Evolutionary conservation across 2,113 vertebrate genomes (phyloP).

Genomic region (Pygoscelis antarcticus): DNA sequence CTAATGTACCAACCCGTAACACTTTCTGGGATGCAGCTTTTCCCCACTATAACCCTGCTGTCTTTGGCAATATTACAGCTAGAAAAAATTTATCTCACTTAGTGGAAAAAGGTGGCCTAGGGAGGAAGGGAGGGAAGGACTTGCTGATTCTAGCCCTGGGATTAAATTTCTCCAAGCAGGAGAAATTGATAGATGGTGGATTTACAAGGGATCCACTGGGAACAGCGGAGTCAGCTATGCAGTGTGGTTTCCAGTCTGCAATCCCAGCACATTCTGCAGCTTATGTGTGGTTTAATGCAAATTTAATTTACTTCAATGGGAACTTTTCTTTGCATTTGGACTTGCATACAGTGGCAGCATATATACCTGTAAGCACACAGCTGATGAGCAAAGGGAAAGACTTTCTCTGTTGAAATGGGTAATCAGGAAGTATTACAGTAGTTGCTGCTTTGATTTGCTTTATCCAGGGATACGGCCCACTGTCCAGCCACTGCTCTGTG

Average conservation of each 20-base stretch:
- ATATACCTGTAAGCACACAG: background rate
- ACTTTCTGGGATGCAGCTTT: background rate
- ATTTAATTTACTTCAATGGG: background rate
- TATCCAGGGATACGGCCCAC: background rate
- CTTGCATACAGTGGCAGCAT: background rate
- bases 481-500: background rate
- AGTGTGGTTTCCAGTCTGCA: conserved; percentile 32
- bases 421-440: background rate
- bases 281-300: conserved; percentile 10
- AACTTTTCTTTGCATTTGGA: background rate
- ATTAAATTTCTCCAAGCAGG: conserved; percentile 29
- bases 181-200: conserved; percentile 28
- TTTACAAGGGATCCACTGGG: conserved; percentile 31
- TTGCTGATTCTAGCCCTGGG: conserved; percentile 15
- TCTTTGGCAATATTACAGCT: background rate
- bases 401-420: background rate
- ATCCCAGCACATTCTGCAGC: conserved; percentile 42
- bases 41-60: background rate
- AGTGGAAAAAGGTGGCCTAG: conserved; percentile 3
- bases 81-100: conserved; percentile 29
- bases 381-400: background rate
- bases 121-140: conserved; percentile 7
- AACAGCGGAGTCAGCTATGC: background rate
- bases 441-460: background rate
- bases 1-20: background rate